A percentile compares a stretch with the other conserved stretches of the same genome.
Conservation (phyloP, 2,797 vertebrate genomes). For the Pipistrellus pygmaeus region DNA sequence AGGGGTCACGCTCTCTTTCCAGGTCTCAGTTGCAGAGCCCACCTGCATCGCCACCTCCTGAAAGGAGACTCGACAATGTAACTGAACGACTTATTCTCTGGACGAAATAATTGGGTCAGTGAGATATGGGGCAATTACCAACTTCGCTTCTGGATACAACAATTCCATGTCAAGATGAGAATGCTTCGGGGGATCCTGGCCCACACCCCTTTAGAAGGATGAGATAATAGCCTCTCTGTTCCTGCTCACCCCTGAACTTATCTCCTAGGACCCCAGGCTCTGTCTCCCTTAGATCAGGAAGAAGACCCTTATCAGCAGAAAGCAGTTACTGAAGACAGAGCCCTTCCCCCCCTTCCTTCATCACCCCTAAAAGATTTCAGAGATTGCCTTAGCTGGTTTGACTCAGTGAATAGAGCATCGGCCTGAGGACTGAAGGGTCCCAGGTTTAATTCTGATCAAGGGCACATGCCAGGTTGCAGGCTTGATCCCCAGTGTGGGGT, state of each 20-base stretch:
- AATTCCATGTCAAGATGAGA: background rate
- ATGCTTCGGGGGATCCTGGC: background rate
- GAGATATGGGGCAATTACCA: background rate
- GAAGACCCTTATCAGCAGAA: background rate
- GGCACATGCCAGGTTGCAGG: too few relatives aligned
- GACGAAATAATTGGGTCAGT: background rate
- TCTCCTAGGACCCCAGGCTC: background rate
- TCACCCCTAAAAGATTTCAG: too few relatives aligned
- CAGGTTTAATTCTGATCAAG: too few relatives aligned
- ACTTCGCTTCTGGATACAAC: background rate
- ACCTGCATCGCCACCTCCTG: background rate
- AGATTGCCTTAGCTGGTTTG: too few relatives aligned
- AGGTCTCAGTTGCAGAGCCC: background rate
- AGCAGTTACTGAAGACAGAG: background rate
- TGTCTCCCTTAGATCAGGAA: background rate
- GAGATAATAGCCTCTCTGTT: background rate
- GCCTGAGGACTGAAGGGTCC: too few relatives aligned
- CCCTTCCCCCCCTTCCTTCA: too few relatives aligned
- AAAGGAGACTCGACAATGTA: background rate
- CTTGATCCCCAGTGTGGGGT: too few relatives aligned
- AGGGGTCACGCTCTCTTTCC: background rate
- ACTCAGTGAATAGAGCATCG: too few relatives aligned
- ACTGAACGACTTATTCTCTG: background rate
- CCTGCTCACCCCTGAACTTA: too few relatives aligned
- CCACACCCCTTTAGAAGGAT: background rate